Base-by-base conservation (phyloP, 2,797 vertebrate genomes). In the Melanogrammus aeglefinus region DNA sequence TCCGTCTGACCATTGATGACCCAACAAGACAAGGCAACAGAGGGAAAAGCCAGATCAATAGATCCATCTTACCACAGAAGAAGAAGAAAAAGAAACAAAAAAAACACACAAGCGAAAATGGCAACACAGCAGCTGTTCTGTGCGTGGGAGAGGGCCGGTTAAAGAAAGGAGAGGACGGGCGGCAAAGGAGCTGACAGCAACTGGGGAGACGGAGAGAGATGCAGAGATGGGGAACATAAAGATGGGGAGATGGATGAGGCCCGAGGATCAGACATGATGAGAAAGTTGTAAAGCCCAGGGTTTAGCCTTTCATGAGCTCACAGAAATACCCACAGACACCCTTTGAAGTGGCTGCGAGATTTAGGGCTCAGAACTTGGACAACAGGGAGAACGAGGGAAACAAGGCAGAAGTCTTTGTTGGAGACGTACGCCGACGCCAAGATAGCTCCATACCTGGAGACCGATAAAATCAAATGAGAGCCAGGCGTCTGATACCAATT, bases 261-360 rank as follows among this genome's bases (percentile, higher is more conserved):
- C 78, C 47, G 78, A 7, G n/a, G 33, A 76, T 71, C 78, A 85
- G 86, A 90, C 83, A 86, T 86, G 74, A 86, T 85, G 82, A 74
- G 75, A 81, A 76, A 80, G 76, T 78, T 82, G 85, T 89, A 90
- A 90, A 90, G 83, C 86, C 82, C 5, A 76, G 83, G 86, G 88
- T 92, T 87, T 90, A 21, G 85, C 81, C 81, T 85, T 92, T 89
- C 85, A 80, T 78, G 83, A 74, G 86, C 88, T 91, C 87, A 89
- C 81, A 89, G 84, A 85, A 82, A 82, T 75, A 85, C 82, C 16
- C 33, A 81, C 76, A 91, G 86, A 88, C 85, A 85, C 57, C 69
- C 86, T 92, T 91, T 92, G 89, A 93, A 91, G 90, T 84, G 81
- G 47, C 74, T 75, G 76, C 72, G 79, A 88, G 89, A 91, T 92